A percentile compares a stretch with the other conserved stretches of the same genome.
Conservation (phyloP, 1,140 invertebrate species). For the Camponotus floridanus region DNA sequence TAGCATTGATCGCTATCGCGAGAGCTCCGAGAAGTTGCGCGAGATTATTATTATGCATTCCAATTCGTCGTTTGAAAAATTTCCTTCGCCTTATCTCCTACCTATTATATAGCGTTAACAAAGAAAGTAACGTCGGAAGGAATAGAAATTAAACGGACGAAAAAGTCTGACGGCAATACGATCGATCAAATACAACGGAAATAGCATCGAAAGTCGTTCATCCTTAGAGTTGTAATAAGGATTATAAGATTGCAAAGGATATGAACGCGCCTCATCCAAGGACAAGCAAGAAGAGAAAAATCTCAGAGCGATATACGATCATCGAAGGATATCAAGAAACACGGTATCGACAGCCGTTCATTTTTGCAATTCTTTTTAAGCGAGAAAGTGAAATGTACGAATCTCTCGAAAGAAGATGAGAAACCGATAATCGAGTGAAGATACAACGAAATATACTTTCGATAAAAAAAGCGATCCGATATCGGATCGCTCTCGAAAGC, state of each 20-base stretch:
- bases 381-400: neutral
- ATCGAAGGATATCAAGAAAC: neutral
- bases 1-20: conserved; percentile 37
- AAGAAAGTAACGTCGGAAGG: neutral
- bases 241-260: conserved; percentile 6
- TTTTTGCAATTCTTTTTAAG: neutral
- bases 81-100: neutral
- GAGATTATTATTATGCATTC: conserved; percentile 22
- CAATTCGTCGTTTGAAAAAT: neutral
- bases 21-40: neutral
- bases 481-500: conserved; percentile 24
- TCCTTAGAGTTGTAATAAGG: conserved; percentile 10
- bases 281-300: neutral
- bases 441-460: conserved; percentile 20
- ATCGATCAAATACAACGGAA: neutral
- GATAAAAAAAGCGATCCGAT: neutral
- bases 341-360: neutral
- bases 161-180: neutral
- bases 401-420: neutral
- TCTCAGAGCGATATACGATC: neutral
- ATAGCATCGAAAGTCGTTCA: neutral
- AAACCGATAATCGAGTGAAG: neutral
- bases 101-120: no score
- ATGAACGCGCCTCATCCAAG: neutral
- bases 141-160: neutral